These are phyloP conservation scores for Pachyuromys duprasi DNA, from an alignment of 2,797 vertebrate species.

Conservation along the genomic window DNA sequence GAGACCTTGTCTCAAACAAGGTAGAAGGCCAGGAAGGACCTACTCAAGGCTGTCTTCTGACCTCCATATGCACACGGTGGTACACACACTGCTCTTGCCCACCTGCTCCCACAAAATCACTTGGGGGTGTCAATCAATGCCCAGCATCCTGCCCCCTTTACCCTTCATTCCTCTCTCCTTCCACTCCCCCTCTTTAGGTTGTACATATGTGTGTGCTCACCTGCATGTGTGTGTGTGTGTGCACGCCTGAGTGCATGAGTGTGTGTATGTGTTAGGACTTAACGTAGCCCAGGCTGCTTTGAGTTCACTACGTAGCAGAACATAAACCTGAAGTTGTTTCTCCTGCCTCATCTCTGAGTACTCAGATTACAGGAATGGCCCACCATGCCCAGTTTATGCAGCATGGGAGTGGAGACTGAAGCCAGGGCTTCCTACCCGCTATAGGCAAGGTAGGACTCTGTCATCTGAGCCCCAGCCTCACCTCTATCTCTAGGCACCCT, in stretches of 20 bases:
- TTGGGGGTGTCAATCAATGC: background rate
- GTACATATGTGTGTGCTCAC: background rate
- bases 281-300: background rate
- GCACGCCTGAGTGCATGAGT: fast-evolving
- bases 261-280: too few species aligned
- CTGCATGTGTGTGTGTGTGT: too few species aligned
- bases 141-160: background rate
- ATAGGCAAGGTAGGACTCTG: background rate
- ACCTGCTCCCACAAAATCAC: background rate
- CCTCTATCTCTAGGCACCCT: background rate
- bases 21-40: background rate
- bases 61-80: background rate
- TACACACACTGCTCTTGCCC: background rate
- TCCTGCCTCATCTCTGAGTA: background rate
- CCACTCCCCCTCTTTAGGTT: background rate
- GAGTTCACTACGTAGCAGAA: background rate
- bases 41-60: too few species aligned
- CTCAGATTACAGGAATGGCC: background rate
- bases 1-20: background rate
- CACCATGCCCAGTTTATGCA: background rate
- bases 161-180: background rate
- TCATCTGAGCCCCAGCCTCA: background rate
- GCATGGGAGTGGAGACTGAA: background rate
- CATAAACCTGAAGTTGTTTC: background rate
- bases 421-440: background rate